phyloP scores from a whole-genome alignment of 2,888 invertebrate species.

The Nephrocerus scutellatus region DNA sequence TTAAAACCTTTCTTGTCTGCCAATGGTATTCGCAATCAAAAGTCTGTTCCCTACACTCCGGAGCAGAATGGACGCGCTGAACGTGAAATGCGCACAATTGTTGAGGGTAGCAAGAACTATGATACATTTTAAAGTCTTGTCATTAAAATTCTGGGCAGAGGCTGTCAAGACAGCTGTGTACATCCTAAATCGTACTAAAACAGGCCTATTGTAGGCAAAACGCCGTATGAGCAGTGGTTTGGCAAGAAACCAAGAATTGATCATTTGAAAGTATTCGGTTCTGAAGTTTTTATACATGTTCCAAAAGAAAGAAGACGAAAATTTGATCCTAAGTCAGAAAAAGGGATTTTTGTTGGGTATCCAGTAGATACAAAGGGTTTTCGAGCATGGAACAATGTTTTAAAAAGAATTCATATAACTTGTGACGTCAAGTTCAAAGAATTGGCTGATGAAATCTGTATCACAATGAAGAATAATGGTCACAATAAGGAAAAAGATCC shows the following conservation, averaged over 20 bases:
- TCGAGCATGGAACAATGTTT: slow-evolving; percentile 15
- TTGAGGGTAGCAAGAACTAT: slow-evolving; percentile 30
- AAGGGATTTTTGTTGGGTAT: slow-evolving; percentile 17
- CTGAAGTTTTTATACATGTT: slow-evolving; percentile 10
- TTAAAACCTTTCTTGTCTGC: no score
- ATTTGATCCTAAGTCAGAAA: slow-evolving; percentile 13
- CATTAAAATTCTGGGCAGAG: slow-evolving; percentile 36
- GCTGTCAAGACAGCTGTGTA: slow-evolving; percentile 36
- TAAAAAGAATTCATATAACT: no score
- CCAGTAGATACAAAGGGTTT: slow-evolving; percentile 14
- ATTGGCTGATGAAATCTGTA: no score
- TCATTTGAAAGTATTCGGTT: slow-evolving; percentile 12
- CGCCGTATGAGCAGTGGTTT: slow-evolving; percentile 27
- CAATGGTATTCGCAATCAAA: no score
- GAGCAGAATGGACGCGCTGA: slow-evolving; percentile 38
- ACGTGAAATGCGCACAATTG: slow-evolving; percentile 34
- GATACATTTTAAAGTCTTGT: slow-evolving; percentile 21
- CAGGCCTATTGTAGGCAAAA: slow-evolving; percentile 22
- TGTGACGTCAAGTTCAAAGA: no score
- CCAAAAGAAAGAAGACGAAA: slow-evolving; percentile 15
- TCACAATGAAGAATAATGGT: no score
- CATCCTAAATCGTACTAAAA: slow-evolving; percentile 32
- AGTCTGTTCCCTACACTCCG: slow-evolving; percentile 32
- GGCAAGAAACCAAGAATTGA: slow-evolving; percentile 6
- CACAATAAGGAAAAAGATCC: no score